Conservation (phyloP, 1,140 invertebrate genomes). For the Heterodera carotae region DNA sequence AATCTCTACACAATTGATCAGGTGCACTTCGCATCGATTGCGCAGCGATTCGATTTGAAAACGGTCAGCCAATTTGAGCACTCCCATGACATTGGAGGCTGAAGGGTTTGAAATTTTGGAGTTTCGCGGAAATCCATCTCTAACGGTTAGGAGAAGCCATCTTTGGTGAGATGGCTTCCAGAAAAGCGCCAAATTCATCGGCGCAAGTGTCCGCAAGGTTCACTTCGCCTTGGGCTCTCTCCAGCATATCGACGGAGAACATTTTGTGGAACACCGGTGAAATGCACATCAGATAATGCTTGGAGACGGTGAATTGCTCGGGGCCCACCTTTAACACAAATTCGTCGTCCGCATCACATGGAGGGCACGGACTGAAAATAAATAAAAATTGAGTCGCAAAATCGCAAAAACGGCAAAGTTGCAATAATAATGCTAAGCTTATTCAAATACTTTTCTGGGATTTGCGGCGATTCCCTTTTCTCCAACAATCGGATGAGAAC, state of each 20-base stretch:
- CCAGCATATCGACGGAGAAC: slow-evolving; percentile 14
- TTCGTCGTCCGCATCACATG: background rate
- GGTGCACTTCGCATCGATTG: slow-evolving; percentile 16
- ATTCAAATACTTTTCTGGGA: background rate
- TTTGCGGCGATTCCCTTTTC: slow-evolving; percentile 13
- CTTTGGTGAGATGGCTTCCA: slow-evolving; percentile 24
- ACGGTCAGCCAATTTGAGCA: slow-evolving; percentile 28
- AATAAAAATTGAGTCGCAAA: too few species aligned
- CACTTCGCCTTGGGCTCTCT: slow-evolving; percentile 21
- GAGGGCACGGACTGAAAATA: background rate
- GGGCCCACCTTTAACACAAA: slow-evolving; percentile 3
- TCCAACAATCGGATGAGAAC: slow-evolving; percentile 22
- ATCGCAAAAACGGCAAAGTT: too few species aligned
- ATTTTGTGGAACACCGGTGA: slow-evolving; percentile 37
- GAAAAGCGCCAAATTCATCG: slow-evolving; percentile 13
- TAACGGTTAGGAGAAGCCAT: slow-evolving; percentile 14
- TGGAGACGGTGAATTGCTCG: slow-evolving; percentile 21
- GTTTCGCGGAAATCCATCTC: background rate
- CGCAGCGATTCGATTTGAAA: slow-evolving; percentile 28
- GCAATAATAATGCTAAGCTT: background rate
- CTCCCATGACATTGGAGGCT: slow-evolving; percentile 11
- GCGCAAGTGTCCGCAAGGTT: slow-evolving; percentile 5
- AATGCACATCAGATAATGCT: slow-evolving; percentile 25
- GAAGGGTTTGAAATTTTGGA: background rate
- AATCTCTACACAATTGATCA: slow-evolving; percentile 27